Evolutionary conservation across 2,888 invertebrate species (phyloP).

Genomic region (Cerastis leucographa): DNA sequence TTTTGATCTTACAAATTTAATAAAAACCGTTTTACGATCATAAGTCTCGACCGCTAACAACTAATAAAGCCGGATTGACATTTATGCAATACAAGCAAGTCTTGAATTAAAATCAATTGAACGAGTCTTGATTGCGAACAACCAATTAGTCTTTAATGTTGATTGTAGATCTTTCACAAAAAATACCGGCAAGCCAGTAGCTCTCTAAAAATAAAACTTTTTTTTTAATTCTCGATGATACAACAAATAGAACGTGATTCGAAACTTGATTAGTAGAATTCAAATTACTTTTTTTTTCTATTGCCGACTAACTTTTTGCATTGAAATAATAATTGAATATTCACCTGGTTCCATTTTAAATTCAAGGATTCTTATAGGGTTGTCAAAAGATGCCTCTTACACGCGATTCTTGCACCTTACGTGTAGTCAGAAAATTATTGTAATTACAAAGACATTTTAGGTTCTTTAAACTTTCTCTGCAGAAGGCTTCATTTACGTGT

Average conservation of each 20-base stretch:
- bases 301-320: constrained; percentile 30
- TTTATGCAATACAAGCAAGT: constrained; percentile 48
- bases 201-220: constrained; percentile 14
- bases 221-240: constrained; percentile 17
- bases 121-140: constrained; percentile 36
- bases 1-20: constrained; percentile 11
- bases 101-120: constrained; percentile 51
- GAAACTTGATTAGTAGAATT: constrained; percentile 43
- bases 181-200: constrained; percentile 27
- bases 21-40: constrained; percentile 26
- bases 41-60: constrained; percentile 20
- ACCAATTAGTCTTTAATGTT: constrained; percentile 41
- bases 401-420: constrained; percentile 17
- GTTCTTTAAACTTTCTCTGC: constrained; percentile 50
- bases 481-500: constrained; percentile 31
- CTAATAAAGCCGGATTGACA: constrained; percentile 43
- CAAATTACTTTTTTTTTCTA: constrained; percentile 43
- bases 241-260: constrained; percentile 41
- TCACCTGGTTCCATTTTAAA: constrained; percentile 40
- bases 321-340: constrained; percentile 37
- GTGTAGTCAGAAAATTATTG: constrained; percentile 42
- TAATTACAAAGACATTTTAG: constrained; percentile 51
- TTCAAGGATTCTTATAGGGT: constrained; percentile 26
- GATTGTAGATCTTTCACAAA: constrained; percentile 44
- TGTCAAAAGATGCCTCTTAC: constrained; percentile 26